These are phyloP conservation scores for Diadumene lineata DNA, from an alignment of 92 coral and sea anemone genomes.

Conservation along the genomic window DNA sequence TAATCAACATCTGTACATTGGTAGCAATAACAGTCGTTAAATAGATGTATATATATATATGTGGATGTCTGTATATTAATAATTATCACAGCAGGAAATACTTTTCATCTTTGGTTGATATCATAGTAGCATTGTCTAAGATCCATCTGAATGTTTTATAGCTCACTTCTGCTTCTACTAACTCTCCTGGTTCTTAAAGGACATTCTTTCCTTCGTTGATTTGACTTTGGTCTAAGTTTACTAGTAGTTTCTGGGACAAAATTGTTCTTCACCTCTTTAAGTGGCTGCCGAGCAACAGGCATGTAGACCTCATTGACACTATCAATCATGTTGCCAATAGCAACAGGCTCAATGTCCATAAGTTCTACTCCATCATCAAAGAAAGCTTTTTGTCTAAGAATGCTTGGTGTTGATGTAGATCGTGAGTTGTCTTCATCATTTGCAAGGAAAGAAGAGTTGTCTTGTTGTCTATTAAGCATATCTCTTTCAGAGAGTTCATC, in stretches of 20 bases:
- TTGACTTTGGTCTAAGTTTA: slow-evolving; percentile 13
- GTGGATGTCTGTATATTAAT: background rate
- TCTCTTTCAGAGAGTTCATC: slow-evolving; percentile 43
- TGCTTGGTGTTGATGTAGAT: slow-evolving; percentile 83
- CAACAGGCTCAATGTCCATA: slow-evolving; percentile 65
- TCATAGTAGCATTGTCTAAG: background rate
- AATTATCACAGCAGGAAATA: background rate
- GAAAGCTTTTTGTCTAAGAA: slow-evolving; percentile 53
- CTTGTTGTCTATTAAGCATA: slow-evolving; percentile 67
- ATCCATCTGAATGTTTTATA: background rate
- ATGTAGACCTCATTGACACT: slow-evolving; percentile 53
- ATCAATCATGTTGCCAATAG: slow-evolving; percentile 65
- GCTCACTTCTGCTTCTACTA: slow-evolving; percentile 3
- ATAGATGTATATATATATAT: too few relatives aligned
- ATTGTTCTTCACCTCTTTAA: slow-evolving; percentile 51
- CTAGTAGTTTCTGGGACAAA: background rate
- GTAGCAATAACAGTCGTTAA: too few relatives aligned
- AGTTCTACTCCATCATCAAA: slow-evolving; percentile 41
- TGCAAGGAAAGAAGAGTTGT: slow-evolving; percentile 71
- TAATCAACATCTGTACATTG: background rate
- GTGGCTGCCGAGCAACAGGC: slow-evolving; percentile 69
- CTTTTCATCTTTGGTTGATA: background rate
- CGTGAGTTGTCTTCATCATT: slow-evolving; percentile 63
- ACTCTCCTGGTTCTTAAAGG: slow-evolving; percentile 37
- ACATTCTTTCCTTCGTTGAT: slow-evolving; percentile 35